Percentiles rank a stretch among this genome's conserved stretches.
Conservation (phyloP, 2,797 vertebrate species). For the Silurus aristotelis region DNA sequence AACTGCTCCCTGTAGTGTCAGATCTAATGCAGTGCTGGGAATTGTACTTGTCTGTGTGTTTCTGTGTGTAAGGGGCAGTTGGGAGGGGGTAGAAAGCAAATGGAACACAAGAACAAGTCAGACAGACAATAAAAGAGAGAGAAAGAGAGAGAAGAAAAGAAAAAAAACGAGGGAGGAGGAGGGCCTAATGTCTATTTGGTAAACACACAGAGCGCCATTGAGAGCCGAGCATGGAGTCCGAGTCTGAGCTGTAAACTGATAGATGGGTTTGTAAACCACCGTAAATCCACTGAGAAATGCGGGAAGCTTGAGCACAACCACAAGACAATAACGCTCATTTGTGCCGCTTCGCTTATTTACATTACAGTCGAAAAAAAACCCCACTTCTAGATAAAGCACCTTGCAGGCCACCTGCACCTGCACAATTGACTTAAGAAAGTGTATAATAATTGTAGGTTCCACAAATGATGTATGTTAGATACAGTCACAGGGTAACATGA, state of each 20-base stretch:
- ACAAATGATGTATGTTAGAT: not conserved
- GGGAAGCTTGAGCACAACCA: conserved; percentile 46
- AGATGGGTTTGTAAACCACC: conserved; percentile 61
- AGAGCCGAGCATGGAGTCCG: conserved; percentile 57
- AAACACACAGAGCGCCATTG: conserved; percentile 73
- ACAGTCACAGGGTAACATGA: not conserved
- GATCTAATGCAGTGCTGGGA: conserved; percentile 65
- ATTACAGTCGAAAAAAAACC: not conserved
- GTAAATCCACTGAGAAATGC: conserved; percentile 63
- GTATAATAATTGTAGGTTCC: not conserved
- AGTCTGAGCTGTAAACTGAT: conserved; percentile 71
- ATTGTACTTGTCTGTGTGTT: conserved; percentile 55
- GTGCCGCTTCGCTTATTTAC: conserved; percentile 43
- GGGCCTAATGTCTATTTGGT: conserved; percentile 67
- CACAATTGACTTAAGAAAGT: not conserved
- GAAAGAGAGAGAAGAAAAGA: conserved; percentile 14
- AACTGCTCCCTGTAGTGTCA: conserved; percentile 66
- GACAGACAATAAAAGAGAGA: not conserved
- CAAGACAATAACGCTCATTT: conserved; percentile 64
- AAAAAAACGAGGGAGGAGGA: conserved; percentile 35
- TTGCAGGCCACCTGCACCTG: too few species aligned
- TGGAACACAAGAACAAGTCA: not conserved
- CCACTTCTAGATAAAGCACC: not conserved
- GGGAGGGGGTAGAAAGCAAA: conserved; percentile 26
- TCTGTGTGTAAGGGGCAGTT: conserved; percentile 45